Evolutionary conservation across 2,113 vertebrate genomes (phyloP).

Genomic region (Cebidichthys violaceus): DNA sequence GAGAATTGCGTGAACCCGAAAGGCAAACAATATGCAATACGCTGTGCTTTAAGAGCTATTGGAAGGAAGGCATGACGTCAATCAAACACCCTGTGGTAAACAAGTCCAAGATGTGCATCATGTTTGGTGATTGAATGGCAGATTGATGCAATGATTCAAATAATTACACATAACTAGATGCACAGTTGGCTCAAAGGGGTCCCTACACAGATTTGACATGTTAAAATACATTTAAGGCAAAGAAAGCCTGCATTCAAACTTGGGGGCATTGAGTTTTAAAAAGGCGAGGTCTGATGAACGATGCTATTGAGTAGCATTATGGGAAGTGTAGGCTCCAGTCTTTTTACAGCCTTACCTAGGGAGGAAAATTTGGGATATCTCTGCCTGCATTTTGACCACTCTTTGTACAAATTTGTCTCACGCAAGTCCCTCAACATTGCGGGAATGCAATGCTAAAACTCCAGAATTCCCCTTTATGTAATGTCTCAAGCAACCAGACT

Average conservation of each 20-base stretch:
- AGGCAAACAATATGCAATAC: constrained; percentile 7
- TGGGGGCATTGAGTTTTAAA: background rate
- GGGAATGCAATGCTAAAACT: background rate
- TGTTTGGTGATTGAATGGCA: background rate
- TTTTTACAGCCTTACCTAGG: background rate
- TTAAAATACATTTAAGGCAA: background rate
- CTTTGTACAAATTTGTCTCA: background rate
- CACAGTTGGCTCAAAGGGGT: background rate
- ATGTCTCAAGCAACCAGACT: background rate
- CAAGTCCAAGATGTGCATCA: constrained; percentile 7
- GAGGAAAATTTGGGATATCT: background rate
- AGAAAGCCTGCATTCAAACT: background rate
- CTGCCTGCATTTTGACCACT: background rate
- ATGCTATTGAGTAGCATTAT: background rate
- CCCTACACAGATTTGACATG: constrained; percentile 1
- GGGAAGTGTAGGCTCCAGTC: background rate
- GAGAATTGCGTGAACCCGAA: constrained; percentile 30
- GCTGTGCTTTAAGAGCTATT: constrained; percentile 9
- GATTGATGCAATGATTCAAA: constrained; percentile 8
- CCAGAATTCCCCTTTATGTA: background rate
- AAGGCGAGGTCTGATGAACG: background rate
- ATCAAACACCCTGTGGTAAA: constrained; percentile 23
- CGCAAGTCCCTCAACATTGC: background rate
- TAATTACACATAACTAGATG: background rate
- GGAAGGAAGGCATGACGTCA: constrained; percentile 1